phyloP scores from a whole-genome alignment of 1,140 invertebrate genomes.

The Phenacoccus solenopsis region DNA sequence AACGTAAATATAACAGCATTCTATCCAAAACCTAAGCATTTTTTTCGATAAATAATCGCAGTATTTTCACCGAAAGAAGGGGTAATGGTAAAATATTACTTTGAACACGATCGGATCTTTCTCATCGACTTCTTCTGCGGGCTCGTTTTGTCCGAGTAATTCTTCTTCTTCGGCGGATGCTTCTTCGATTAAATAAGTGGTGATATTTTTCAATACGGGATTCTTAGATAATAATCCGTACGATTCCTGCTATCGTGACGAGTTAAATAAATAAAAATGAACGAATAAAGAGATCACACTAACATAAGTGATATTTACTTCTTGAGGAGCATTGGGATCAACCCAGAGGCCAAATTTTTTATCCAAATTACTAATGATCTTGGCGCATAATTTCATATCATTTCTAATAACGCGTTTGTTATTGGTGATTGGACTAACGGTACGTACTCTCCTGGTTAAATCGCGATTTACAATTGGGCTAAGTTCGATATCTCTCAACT shows the following conservation, averaged over 20 bases:
- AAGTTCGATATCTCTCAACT: conserved; percentile 83
- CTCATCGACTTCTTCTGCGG: conserved; percentile 59
- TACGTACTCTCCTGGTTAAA: conserved; percentile 77
- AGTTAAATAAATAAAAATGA: neutral
- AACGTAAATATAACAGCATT: conserved; percentile 82
- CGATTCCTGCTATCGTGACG: neutral
- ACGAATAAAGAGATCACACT: neutral
- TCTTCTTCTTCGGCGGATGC: conserved; percentile 97
- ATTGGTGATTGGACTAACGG: conserved; percentile 81
- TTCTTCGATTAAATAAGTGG: conserved; percentile 96
- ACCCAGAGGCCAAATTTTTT: conserved; percentile 67
- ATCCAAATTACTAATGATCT: conserved; percentile 91
- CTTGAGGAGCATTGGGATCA: neutral
- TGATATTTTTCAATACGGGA: conserved; percentile 92
- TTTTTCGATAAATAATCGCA: neutral
- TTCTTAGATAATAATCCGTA: conserved; percentile 66
- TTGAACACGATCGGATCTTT: conserved; percentile 46
- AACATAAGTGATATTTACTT: neutral
- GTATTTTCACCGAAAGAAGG: neutral
- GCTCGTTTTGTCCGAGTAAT: conserved; percentile 60
- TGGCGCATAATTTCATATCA: conserved; percentile 87
- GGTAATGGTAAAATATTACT: conserved; percentile 37
- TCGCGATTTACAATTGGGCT: conserved; percentile 91
- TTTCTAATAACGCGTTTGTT: conserved; percentile 81
- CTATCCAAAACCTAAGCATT: conserved; percentile 52